Conservation (phyloP, 2,888 invertebrate species). For the Lasioglossum figueresi region DNA sequence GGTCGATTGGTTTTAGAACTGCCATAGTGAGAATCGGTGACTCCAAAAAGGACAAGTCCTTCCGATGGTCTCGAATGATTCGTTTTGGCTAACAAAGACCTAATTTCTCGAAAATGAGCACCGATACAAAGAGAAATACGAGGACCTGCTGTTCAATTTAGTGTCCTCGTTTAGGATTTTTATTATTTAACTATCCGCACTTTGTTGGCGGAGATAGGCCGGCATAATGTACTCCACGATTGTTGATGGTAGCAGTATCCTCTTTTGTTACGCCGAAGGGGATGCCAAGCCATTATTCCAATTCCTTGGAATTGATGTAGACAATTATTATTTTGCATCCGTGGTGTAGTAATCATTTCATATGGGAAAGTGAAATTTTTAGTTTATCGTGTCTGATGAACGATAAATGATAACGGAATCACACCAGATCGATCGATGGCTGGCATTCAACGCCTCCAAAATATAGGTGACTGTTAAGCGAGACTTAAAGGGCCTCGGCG, state of each 20-base stretch:
- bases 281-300: too few species aligned
- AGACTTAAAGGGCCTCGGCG: slow-evolving; percentile 29
- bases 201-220: neutral
- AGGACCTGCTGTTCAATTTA: neutral
- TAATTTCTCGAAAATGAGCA: neutral
- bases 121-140: neutral
- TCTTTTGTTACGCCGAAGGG: too few species aligned
- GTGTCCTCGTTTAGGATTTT: neutral
- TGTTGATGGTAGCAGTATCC: too few species aligned
- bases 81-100: neutral
- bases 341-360: too few species aligned
- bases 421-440: neutral
- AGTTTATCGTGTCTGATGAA: neutral
- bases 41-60: neutral
- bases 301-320: too few species aligned
- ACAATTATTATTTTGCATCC: too few species aligned
- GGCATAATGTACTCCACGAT: too few species aligned
- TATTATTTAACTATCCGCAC: neutral
- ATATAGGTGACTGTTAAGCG: slow-evolving; percentile 32
- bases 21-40: neutral
- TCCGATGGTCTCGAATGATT: neutral
- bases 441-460: neutral
- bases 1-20: neutral
- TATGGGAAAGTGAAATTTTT: neutral
- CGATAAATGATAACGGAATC: neutral